Base-by-base conservation (phyloP, 1,140 invertebrate species). In the Leptoteleia sp. region DNA sequence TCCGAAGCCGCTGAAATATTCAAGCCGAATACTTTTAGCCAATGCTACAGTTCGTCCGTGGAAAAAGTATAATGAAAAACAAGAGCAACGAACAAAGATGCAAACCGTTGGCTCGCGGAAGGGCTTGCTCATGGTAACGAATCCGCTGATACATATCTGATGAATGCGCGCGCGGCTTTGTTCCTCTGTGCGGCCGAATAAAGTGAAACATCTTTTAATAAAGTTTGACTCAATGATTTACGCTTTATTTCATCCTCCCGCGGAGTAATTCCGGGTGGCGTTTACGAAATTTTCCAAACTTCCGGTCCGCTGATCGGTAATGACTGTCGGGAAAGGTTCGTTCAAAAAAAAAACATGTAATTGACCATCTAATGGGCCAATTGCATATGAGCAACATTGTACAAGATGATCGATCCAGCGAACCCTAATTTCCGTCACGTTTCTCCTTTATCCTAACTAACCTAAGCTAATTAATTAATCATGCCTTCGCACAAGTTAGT, bases 381-480 rank as follows among this genome's bases (percentile, higher is more conserved):
- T 81, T 75, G 73, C 62, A 75, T 65, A 75, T 59, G 68, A 50
- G 64, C 48, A 70, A 75, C 54, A 75, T 52, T 40, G 43, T 72
- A 62, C 43, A 42, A 43, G 79, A 81, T 83, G 68, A 82, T 83
- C 76, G 80, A 82, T 83, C 80, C 71, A 37, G 31, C 54, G 25
- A 57, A 72, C 73, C 76, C 77, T 80, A 78, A 81, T 78, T 81
- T 72, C 57, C 71, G 76, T 78, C 65, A 73, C 75, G 52, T 68
- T 77, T 76, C 62, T 50, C 43, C 83, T 57, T 47, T 80, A 70
- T 85, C 77, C 80, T 85, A 87, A 88, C 85, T 88, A 85, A 85
- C 83, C 86, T 76, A 67, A 82, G 79, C 86, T 89, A 89, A 89
- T 88, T 89, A 89, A 89, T 89, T 89, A 89, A 89, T 89, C 87